A percentile compares a stretch with the other conserved stretches of the same genome.
Conservation (phyloP, 2,797 vertebrate species). For the Amazona ochrocephala region DNA sequence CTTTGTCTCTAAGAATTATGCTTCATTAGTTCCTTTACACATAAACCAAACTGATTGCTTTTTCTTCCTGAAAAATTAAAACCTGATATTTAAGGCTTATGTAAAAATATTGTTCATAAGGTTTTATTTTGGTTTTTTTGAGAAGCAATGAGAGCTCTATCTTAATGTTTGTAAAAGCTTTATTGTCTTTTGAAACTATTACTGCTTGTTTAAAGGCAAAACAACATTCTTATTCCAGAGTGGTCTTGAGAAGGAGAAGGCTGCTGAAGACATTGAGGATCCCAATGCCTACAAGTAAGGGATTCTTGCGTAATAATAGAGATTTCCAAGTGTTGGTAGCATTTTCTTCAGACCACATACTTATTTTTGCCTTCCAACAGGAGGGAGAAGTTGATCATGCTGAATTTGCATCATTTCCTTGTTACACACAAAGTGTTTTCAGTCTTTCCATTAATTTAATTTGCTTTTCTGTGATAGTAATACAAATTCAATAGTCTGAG, state of each 20-base stretch:
- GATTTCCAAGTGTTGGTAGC: not conserved
- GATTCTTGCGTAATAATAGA: not conserved
- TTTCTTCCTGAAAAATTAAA: not conserved
- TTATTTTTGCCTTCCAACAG: not conserved
- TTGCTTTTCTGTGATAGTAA: not conserved
- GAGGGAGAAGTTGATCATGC: not conserved
- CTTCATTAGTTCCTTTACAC: not conserved
- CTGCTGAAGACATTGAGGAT: constrained; percentile 87
- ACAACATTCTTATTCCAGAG: constrained; percentile 68
- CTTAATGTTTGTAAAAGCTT: not conserved
- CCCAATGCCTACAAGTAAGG: constrained; percentile 85
- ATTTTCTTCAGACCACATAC: not conserved
- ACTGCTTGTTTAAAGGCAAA: constrained; percentile 17
- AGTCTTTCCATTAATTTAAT: not conserved
- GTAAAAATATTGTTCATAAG: not conserved
- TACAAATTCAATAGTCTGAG: not conserved
- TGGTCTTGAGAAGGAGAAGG: constrained; percentile 78
- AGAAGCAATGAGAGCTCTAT: not conserved
- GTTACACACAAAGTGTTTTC: not conserved
- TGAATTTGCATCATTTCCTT: not conserved
- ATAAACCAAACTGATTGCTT: not conserved
- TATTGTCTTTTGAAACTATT: not conserved
- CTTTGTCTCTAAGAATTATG: not conserved
- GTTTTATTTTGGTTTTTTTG: not conserved
- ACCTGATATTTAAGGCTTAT: not conserved